Evolutionary conservation across 2,113 vertebrate genomes (phyloP).

Genomic region (Xenus cinereus): DNA sequence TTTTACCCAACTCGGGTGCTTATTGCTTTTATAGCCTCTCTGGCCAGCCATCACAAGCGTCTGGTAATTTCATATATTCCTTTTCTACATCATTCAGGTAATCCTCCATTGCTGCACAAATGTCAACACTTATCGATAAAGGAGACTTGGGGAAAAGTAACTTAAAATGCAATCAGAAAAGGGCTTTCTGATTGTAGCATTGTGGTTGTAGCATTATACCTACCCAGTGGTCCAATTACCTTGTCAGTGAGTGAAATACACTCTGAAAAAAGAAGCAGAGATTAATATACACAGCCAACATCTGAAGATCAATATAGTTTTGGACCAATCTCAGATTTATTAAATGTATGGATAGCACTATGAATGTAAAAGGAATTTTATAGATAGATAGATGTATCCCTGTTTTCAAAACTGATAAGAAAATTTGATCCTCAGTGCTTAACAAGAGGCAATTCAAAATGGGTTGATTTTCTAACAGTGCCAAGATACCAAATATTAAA

Average conservation of each 20-base stretch:
- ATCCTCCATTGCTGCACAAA: background rate
- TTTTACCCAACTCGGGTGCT: background rate
- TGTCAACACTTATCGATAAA: background rate
- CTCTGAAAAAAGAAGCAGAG: background rate
- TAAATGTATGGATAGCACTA: background rate
- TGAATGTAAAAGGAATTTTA: background rate
- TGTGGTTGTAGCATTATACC: background rate
- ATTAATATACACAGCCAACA: background rate
- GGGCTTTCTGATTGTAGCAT: background rate
- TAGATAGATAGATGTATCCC: background rate
- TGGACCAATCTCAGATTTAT: slow-evolving; percentile 4
- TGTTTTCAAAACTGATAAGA: background rate
- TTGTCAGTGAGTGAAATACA: slow-evolving; percentile 23
- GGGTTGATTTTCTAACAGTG: background rate
- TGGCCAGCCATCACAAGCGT: background rate
- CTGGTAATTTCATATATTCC: background rate
- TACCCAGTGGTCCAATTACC: background rate
- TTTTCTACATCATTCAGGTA: background rate
- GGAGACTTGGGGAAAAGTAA: background rate
- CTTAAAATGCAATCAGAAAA: background rate
- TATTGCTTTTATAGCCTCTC: background rate
- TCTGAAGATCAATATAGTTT: slow-evolving; percentile 25
- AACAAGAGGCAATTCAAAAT: background rate
- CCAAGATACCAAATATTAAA: background rate
- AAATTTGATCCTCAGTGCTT: background rate